These are phyloP conservation scores for Ceyx margarethae DNA, from an alignment of 2,113 vertebrate species.

Conservation along the genomic window DNA sequence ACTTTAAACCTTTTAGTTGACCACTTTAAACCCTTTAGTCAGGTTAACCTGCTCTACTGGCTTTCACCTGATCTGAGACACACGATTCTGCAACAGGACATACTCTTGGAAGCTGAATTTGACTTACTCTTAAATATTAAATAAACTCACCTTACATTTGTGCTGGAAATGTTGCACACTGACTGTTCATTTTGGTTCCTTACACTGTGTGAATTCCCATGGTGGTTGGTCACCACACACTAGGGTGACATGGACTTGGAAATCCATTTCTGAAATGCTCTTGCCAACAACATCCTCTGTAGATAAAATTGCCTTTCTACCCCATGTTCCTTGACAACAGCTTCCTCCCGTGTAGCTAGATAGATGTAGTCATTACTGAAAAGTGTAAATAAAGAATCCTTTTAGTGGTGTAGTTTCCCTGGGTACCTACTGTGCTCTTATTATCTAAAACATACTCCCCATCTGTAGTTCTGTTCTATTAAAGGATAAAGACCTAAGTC, in stretches of 20 bases:
- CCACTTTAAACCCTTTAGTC: neutral
- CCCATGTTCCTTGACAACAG: slow-evolving; percentile 37
- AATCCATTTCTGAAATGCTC: slow-evolving; percentile 6
- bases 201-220: neutral
- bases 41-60: neutral
- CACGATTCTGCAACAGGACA: neutral
- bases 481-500: slow-evolving; percentile 72
- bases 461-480: slow-evolving; percentile 71
- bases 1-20: neutral
- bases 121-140: neutral
- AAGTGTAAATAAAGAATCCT: slow-evolving; percentile 73
- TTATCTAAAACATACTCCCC: slow-evolving; percentile 64
- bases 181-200: neutral
- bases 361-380: slow-evolving; percentile 68
- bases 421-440: slow-evolving; percentile 71
- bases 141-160: neutral
- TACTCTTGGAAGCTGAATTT: neutral
- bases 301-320: slow-evolving; percentile 50
- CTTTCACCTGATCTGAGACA: neutral
- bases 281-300: neutral
- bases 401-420: slow-evolving; percentile 69
- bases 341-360: slow-evolving; percentile 54
- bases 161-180: neutral
- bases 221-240: neutral
- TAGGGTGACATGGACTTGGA: neutral